Evolutionary conservation across 1,140 invertebrate species (phyloP), one percentile per base, ranked within the genome.

Genomic region (Platorchestia sp.): DNA sequence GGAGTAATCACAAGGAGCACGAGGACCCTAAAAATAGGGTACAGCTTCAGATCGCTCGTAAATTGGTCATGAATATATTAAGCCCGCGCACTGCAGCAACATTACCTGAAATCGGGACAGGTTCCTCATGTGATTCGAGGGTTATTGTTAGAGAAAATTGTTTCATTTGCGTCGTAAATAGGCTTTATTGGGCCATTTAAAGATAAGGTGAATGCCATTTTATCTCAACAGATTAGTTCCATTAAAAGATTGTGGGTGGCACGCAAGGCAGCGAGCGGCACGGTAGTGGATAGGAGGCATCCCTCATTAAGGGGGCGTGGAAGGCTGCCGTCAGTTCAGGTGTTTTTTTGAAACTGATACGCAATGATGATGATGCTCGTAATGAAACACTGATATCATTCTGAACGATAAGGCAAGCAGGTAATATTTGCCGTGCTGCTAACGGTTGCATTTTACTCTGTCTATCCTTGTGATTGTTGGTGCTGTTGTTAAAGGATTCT

Each of bases 171-270:
- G 41, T n/a, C 91, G 16, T 93, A 45, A 45, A 93, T 42, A 93
- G 41, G 41, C 45, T 45, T 44, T 47, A 93, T 44, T 93, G 91
- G 43, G 91, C 91, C 45, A 93, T 93, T 93, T 3, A 93, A 45
- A 93, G 91, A 93, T 93, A 93, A 93, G 41, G 91, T 47, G 91
- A 93, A 45, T 45, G 40, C 43, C 44, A 93, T 93, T 90, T 47
- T 45, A 93, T 93, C 40, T 40, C 40, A 45, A n/a, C 36, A 45
- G 44, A 93, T 93, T 93, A 93, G 91, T 93, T 93, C 45, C 45
- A 93, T 93, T 93, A 27, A 45, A 93, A 47, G 91, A 40, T 93
- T 47, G 91, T 45, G 91, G 91, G 91, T 93, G 91, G 91, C 91
- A 93, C 44, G 45, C 43, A 47, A 6, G 43, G 36, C 45, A 45